Evolutionary conservation across 2,113 vertebrate genomes (phyloP).

Genomic region (Ranitomeya imitator): DNA sequence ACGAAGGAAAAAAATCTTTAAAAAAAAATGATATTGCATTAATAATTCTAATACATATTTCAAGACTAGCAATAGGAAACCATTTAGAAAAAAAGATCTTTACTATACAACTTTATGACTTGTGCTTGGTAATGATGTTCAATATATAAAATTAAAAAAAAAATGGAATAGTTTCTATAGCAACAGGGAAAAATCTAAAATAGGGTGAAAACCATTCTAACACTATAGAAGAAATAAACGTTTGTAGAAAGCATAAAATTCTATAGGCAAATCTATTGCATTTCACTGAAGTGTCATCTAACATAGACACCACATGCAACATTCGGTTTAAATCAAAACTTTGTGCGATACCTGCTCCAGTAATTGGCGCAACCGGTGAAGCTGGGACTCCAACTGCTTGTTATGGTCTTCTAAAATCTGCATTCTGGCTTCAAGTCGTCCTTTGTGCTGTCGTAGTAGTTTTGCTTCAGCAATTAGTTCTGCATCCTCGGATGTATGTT

Average conservation of each 20-base stretch:
- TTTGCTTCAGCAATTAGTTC: constrained; percentile 85
- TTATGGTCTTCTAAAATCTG: constrained; percentile 98
- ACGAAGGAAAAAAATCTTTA: neutral
- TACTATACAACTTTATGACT: neutral
- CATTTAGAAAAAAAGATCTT: neutral
- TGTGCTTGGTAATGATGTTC: neutral
- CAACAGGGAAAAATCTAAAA: neutral
- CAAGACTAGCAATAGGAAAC: neutral
- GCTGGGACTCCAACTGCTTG: constrained; percentile 95
- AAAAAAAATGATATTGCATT: neutral
- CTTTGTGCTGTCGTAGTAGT: constrained; percentile 93
- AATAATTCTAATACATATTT: neutral
- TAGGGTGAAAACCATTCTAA: neutral
- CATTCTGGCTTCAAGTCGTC: constrained; percentile 94
- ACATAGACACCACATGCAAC: neutral
- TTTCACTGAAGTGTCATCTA: neutral
- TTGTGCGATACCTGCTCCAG: constrained; percentile 85
- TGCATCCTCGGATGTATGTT: constrained; percentile 81
- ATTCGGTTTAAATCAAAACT: neutral
- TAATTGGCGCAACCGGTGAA: constrained; percentile 89
- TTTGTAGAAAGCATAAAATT: neutral
- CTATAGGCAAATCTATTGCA: neutral
- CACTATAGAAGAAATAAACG: neutral
- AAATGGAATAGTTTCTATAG: neutral
- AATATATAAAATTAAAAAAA: neutral